Percentiles rank a stretch among this genome's conserved stretches.
Conservation (phyloP, 2,888 invertebrate species). For the Cetonia aurata region DNA sequence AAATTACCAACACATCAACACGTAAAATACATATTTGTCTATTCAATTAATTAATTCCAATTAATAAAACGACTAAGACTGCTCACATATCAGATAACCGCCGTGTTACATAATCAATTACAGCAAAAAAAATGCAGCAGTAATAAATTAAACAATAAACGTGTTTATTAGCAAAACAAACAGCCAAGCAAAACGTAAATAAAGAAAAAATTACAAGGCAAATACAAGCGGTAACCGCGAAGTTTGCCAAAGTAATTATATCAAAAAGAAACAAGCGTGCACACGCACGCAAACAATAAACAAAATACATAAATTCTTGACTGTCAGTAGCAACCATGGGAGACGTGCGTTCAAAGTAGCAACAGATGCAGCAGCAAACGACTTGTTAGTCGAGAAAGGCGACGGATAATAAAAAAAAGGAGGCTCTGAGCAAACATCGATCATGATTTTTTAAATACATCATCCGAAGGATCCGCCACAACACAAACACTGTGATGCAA, state of each 20-base stretch:
- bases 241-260: conserved; percentile 38
- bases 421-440: conserved; percentile 8
- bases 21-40: too few relatives aligned
- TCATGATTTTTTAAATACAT: conserved; percentile 31
- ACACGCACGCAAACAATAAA: conserved; percentile 13
- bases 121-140: conserved; percentile 1
- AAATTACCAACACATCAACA: too few relatives aligned
- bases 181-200: conserved; percentile 28
- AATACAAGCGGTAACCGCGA: conserved; percentile 17
- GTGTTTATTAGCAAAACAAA: conserved; percentile 34
- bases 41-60: too few relatives aligned
- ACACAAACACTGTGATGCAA: conserved; percentile 27
- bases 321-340: too few relatives aligned
- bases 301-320: neutral
- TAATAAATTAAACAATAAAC: conserved; percentile 40
- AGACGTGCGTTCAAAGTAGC: too few relatives aligned
- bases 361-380: neutral
- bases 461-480: conserved; percentile 15
- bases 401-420: conserved; percentile 10
- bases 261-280: conserved; percentile 15
- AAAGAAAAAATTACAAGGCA: conserved; percentile 32
- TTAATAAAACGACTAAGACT: too few relatives aligned
- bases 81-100: neutral
- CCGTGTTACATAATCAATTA: conserved; percentile 33
- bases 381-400: too few relatives aligned